Evolutionary conservation across 2,888 invertebrate species (phyloP), one percentile per base, ranked within the genome.

Genomic region (Cheilosia impressa): DNA sequence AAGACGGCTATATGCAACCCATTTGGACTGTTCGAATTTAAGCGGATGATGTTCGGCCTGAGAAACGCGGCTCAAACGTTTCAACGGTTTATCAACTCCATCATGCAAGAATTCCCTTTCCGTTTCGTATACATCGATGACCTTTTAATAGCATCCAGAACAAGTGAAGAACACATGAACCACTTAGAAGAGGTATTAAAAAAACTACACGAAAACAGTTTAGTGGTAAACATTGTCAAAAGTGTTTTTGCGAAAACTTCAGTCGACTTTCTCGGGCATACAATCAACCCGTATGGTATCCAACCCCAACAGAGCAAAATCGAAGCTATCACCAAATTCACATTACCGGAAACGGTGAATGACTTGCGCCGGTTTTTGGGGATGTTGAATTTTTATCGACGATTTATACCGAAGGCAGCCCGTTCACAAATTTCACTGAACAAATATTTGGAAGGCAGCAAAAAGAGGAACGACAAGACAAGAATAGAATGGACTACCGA

Each of bases 51-150:
- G 1, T 87, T 87, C 24, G 87, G 87, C 0, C 27, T 87, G 1
- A 38, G 81, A 9, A 87, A 87, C 10, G 87, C 87, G 2, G 87
- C 72, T 7, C 87, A 81, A 57, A 84, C 79, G 6, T 82, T 84
- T 10, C 87, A 87, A 47, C 50, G 84, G 2, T 63, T 73, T 19
- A 83, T 87, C 47, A 63, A 87, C 45, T 47, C 78, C 41, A 68
- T 87, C 2, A 38, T 85, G 6, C 69, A 68, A 1, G 79, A 87
- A 9, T 52, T 84, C 50, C 34, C 31, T 0, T 85, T 85, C 50
- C 82, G 73, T 15, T 88, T 85, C 45, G 68, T 82, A 5, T 90
- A 90, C 65, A 24, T 90, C 0, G 90, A 90, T 57, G 90, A 90
- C 55, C 87, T 90, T 13, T 63, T 89, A 7, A 79, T 90, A 2